Base-by-base conservation (phyloP, 2,113 vertebrate species). In the Sinocyclocheilus grahami region DNA sequence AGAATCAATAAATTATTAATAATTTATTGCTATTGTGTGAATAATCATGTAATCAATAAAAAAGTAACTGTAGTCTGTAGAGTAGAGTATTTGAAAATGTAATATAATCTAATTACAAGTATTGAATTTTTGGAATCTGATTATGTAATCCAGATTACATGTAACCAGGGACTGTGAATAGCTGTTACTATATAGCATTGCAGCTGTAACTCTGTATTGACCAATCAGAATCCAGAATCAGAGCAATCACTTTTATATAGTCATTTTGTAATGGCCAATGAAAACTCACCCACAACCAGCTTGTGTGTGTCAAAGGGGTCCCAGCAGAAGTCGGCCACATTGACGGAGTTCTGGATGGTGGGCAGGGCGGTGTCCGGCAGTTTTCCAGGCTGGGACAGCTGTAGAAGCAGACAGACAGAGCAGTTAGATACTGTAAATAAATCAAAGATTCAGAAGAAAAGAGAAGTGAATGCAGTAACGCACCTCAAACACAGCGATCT, bases 401-500 rank as follows among this genome's bases (percentile, higher is more conserved):
- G 91, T 16, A 60, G 53, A 77, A 91, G 78, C 77, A 42, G 74
- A 60, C 13, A 67, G 30, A 30, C 82, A 8, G 46, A 53, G 55
- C 22, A 60, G 48, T 33, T 39, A 62, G 24, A 10, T 12, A 37
- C 51, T 20, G 20, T 24, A 27, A 75, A 76, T 3, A 0, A 67
- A 58, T 69, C 3, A 42, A 7, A 33, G 37, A 16, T 60, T 58
- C n/a, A 3, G 3, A 30, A 11, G 11, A 67, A 0, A 67, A 22
- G 14, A 12, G 14, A 51, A n/a, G 37, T 10, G 6, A 37, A 22
- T 5, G 37, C 13, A 20, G 12, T 5, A 1, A 33, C 71, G 74
- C 89, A 98, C 98, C 97, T 99, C 97, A 0, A 98, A 93, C 62
- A 99, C 0, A 0, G 96, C 96, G 5, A 99, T 97, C 93, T 99